Evolutionary conservation across 2,113 vertebrate species (phyloP).

Genomic region (Ciconia maguari): DNA sequence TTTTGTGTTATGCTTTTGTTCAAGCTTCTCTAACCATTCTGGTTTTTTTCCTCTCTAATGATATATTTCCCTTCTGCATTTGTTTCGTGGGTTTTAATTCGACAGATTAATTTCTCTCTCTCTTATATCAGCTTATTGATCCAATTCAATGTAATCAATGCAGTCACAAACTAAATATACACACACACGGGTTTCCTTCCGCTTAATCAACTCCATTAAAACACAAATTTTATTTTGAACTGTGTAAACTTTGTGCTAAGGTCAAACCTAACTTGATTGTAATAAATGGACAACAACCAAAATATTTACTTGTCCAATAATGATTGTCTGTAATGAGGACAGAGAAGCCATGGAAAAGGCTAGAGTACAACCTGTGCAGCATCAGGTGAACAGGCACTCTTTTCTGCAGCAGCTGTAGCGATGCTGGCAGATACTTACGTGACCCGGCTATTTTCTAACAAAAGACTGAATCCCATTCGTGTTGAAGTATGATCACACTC

Average conservation of each 20-base stretch:
- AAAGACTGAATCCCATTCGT: neutral
- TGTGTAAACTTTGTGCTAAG: neutral
- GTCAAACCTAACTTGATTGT: neutral
- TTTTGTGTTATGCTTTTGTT: neutral
- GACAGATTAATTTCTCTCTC: neutral
- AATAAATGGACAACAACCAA: neutral
- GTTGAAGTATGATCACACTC: neutral
- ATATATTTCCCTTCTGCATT: neutral
- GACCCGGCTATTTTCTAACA: conserved; percentile 5
- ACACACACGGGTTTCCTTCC: neutral
- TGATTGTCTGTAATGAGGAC: neutral
- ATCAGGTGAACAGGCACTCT: neutral
- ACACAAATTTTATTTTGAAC: neutral
- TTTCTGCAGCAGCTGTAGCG: neutral
- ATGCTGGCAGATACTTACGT: conserved; percentile 18
- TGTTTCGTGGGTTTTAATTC: neutral
- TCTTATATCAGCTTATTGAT: neutral
- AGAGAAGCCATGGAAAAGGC: neutral
- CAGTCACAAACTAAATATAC: neutral
- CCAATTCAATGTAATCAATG: neutral
- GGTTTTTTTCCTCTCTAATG: neutral
- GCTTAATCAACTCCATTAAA: neutral
- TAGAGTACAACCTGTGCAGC: neutral
- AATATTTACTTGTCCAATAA: neutral
- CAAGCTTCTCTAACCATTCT: neutral